Evolutionary conservation across 2,113 vertebrate species (phyloP).

Genomic region (Myotis lucifugus): DNA sequence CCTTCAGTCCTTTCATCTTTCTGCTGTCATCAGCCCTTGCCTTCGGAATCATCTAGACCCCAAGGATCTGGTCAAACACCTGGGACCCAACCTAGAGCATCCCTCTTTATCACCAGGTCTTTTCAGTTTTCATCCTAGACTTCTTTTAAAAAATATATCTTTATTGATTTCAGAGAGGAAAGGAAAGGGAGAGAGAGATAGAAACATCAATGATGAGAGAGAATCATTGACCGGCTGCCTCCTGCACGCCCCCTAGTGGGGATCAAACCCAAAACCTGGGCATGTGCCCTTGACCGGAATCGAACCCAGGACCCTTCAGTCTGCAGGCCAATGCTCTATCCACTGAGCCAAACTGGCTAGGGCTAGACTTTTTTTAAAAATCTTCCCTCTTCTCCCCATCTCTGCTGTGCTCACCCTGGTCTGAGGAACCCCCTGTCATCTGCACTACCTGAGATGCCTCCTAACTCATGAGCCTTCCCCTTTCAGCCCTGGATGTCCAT

Average conservation of each 20-base stretch:
- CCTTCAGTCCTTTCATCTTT: background rate
- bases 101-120: background rate
- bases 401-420: background rate
- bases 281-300: no score
- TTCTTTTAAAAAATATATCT: no score
- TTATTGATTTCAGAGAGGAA: no score
- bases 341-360: no score
- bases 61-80: background rate
- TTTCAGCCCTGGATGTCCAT: background rate
- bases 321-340: no score
- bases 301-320: no score
- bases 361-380: no score
- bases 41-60: background rate
- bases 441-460: background rate
- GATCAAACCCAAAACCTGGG: no score
- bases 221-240: no score
- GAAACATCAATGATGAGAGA: no score
- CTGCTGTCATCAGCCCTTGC: background rate
- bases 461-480: background rate
- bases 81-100: rapidly evolving
- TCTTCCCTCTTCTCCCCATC: background rate
- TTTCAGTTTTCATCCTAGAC: background rate
- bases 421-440: background rate
- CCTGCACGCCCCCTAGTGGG: no score
- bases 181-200: no score